Evolutionary conservation across 23 tunicate species (phyloP).

Genomic region (Corella eumyota): DNA sequence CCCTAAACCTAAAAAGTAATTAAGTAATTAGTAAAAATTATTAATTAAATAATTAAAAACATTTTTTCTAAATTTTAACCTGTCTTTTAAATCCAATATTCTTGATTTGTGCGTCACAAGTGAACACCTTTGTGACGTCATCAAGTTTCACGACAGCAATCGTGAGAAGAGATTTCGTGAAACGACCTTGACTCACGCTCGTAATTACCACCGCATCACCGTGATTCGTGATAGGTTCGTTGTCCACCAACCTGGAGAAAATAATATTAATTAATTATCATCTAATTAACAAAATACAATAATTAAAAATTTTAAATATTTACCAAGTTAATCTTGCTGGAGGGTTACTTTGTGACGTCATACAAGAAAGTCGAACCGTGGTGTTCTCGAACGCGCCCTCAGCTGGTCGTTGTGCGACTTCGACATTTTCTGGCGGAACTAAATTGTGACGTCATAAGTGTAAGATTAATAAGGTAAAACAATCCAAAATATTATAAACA

Average conservation of each 20-base stretch:
- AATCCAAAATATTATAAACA: too few species aligned
- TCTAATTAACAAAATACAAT: too few species aligned
- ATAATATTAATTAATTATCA: background rate
- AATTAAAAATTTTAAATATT: background rate
- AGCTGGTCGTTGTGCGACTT: slow-evolving; percentile 40
- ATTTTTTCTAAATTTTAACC: too few species aligned
- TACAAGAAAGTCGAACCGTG: slow-evolving; percentile 23
- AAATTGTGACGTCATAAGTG: background rate
- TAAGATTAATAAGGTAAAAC: too few species aligned
- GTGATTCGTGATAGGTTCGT: slow-evolving; percentile 5
- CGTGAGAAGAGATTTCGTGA: slow-evolving; percentile 3
- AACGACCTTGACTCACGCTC: background rate
- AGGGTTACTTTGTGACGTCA: slow-evolving; percentile 49
- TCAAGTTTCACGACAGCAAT: slow-evolving; percentile 14
- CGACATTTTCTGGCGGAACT: slow-evolving; percentile 46
- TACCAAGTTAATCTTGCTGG: slow-evolving; percentile 34
- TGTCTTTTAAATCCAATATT: slow-evolving; percentile 12
- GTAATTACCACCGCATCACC: background rate
- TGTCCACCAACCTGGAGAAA: slow-evolving; percentile 18
- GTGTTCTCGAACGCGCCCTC: slow-evolving; percentile 38
- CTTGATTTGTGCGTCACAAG: slow-evolving; percentile 21
- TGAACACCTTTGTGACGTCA: slow-evolving; percentile 8
- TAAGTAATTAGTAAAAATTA: too few species aligned
- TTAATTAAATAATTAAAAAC: too few species aligned
- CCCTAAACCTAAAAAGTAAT: too few species aligned